These are phyloP conservation scores for Amazona guildingii DNA, from an alignment of 2,113 vertebrate genomes.

Conservation along the genomic window DNA sequence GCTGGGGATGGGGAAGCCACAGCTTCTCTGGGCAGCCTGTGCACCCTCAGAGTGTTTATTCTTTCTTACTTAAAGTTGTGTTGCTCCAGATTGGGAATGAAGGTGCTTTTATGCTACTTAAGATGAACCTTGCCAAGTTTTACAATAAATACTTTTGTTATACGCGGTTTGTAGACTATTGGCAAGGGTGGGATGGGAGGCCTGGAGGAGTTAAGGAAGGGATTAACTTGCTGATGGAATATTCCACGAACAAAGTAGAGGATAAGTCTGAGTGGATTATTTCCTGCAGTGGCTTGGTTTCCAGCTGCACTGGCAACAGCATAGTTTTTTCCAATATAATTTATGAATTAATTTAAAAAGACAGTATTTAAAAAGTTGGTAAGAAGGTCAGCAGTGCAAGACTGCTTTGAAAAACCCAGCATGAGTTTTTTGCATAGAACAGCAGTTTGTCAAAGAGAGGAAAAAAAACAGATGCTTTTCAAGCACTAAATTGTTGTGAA, in stretches of 20 bases:
- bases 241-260: background rate
- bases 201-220: background rate
- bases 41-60: background rate
- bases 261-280: conserved; percentile 8
- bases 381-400: background rate
- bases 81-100: background rate
- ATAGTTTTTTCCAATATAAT: background rate
- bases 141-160: background rate
- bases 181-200: background rate
- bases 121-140: background rate
- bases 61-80: background rate
- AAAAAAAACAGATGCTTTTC: background rate
- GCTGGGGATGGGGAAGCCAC: background rate
- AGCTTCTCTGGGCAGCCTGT: background rate
- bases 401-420: background rate
- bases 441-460: background rate
- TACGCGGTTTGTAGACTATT: background rate
- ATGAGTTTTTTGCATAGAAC: background rate
- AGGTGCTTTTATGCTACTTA: background rate
- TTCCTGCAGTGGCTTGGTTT: background rate
- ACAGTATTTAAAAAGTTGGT: background rate
- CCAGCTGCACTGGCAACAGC: background rate
- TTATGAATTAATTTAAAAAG: background rate
- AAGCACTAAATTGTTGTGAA: background rate
- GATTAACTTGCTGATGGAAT: background rate